Evolutionary conservation across 2,797 vertebrate genomes (phyloP), one percentile per base, ranked within the genome.

Genomic region (Neostethus bicornis): DNA sequence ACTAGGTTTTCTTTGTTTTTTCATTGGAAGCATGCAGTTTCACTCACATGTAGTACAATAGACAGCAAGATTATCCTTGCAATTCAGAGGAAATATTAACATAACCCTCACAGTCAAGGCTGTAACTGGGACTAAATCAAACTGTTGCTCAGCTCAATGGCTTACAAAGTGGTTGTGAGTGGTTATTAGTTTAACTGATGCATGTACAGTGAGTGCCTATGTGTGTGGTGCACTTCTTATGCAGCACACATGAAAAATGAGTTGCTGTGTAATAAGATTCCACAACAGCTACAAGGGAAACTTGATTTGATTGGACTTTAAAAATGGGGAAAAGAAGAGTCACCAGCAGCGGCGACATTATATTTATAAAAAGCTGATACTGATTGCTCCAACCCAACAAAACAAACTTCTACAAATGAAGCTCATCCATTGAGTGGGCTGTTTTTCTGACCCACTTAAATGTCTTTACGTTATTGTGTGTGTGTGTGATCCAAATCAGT

Each of bases 361-460:
- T 59, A 79, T 80, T 78, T 65, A 77, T 64, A 59, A 54, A 66
- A 45, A 45, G 56, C 59, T 61, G 75, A 68, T 71, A 67, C 14
- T 48, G 56, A 70, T 51, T 68, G 47, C 62, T 61, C 64, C 42
- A 25, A 52, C 39, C 44, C 10, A 49, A 28, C 46, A 74, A 83
- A 65, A 66, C 16, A 83, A 84, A 73, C 60, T 70, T 56, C 49
- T 41, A 42, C 58, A 74, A 79, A 80, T 74, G 37, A 72, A 41
- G 41, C 52, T 58, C 48, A 45, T 72, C 29, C 41, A 68, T 16
- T 61, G 44, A 70, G 63, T 61, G 59, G 54, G 48, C 43, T 64
- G 56, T 67, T 73, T 78, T 54, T 68, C 66, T 83, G 80, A 83
- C 81, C 77, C 66, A 85, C 72, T 77, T 84, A 80, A 74, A 75